Percentiles rank a stretch among this genome's conserved stretches.
Evolutionary conservation across 1,140 invertebrate genomes (phyloP).

Genomic region (Aporrectodea caliginosa): DNA sequence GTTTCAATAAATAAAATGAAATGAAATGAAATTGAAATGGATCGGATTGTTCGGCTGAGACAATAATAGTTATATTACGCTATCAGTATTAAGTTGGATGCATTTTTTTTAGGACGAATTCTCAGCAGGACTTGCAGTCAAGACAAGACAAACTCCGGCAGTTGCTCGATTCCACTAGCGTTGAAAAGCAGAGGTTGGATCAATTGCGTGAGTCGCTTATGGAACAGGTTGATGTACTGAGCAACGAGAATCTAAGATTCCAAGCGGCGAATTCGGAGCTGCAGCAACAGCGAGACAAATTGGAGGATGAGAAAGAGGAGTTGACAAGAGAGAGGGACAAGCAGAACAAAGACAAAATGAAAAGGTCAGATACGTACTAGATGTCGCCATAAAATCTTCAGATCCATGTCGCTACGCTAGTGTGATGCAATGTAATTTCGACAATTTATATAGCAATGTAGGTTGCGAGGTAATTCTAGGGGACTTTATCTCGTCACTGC

Average conservation of each 20-base stretch:
- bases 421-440: too few species aligned
- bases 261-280: constrained; percentile 50
- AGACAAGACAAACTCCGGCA: constrained; percentile 53
- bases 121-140: constrained; percentile 47
- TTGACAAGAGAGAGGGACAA: constrained; percentile 51
- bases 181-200: constrained; percentile 53
- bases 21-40: too few species aligned
- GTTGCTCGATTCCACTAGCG: constrained; percentile 45
- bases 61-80: too few species aligned
- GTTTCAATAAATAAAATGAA: too few species aligned
- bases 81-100: too few species aligned
- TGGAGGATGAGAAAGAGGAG: constrained; percentile 56
- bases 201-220: constrained; percentile 47
- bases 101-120: constrained; percentile 41
- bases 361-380: constrained; percentile 44
- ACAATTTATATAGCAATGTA: too few species aligned
- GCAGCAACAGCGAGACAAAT: constrained; percentile 50
- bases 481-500: too few species aligned
- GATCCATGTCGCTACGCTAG: too few species aligned
- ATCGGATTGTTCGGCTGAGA: too few species aligned
- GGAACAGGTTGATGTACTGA: constrained; percentile 44
- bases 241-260: constrained; percentile 42
- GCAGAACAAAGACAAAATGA: constrained; percentile 55
- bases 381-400: too few species aligned
- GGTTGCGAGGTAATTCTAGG: too few species aligned